Evolutionary conservation across 2,113 vertebrate species (phyloP).

Genomic region (Proterorhinus semilunaris): DNA sequence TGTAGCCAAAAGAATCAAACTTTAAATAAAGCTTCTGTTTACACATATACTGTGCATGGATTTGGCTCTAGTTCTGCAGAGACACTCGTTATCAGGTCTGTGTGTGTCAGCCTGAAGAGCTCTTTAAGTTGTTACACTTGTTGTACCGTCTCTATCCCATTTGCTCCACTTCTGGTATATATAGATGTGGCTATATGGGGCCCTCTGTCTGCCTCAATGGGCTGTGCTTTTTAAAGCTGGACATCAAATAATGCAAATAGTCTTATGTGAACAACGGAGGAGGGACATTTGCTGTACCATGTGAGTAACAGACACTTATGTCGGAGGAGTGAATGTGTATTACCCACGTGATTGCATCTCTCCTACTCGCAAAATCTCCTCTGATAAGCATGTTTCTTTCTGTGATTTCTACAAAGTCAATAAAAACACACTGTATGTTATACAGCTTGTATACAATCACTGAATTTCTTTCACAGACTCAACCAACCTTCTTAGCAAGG

Average conservation of each 20-base stretch:
- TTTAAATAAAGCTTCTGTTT: background rate
- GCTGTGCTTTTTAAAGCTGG: slow-evolving; percentile 26
- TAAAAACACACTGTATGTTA: background rate
- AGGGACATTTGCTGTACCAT: background rate
- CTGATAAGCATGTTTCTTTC: slow-evolving; percentile 82
- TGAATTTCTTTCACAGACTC: background rate
- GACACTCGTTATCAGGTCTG: background rate
- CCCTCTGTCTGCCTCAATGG: slow-evolving; percentile 17
- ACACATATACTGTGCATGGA: background rate
- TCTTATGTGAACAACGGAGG: background rate
- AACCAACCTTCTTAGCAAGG: slow-evolving; percentile 88
- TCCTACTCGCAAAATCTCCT: slow-evolving; percentile 81
- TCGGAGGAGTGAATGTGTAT: background rate
- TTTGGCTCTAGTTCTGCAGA: background rate
- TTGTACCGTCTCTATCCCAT: slow-evolving; percentile 8
- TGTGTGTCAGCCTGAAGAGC: slow-evolving; percentile 26
- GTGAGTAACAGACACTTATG: background rate
- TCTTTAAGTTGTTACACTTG: slow-evolving; percentile 32
- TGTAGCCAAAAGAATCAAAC: too few species aligned
- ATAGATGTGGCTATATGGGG: slow-evolving; percentile 4
- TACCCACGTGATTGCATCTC: slow-evolving; percentile 94
- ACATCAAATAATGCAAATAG: slow-evolving; percentile 5
- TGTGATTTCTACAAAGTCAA: slow-evolving; percentile 79
- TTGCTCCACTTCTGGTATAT: slow-evolving; percentile 17
- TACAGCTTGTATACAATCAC: background rate